Percentiles rank a stretch among this genome's conserved stretches.
These are phyloP conservation scores for Eupithecia subfuscata DNA, from an alignment of 2,888 invertebrate genomes.

Conservation along the genomic window DNA sequence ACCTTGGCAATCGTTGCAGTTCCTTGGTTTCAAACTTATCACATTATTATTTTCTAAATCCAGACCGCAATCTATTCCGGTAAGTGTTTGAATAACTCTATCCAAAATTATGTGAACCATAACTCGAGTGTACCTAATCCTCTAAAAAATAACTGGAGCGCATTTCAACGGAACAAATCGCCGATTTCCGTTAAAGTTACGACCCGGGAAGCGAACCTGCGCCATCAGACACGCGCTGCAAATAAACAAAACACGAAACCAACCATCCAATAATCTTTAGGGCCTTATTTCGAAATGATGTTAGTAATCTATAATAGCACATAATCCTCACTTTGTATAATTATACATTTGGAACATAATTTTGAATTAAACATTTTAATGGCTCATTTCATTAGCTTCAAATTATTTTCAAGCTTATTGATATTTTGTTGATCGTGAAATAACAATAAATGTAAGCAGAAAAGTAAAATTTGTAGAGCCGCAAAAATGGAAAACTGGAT, in stretches of 20 bases:
- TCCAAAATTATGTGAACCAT: conserved; percentile 26
- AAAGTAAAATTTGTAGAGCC: not conserved
- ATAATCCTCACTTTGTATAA: not conserved
- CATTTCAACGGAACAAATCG: conserved; percentile 38
- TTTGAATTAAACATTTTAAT: not conserved
- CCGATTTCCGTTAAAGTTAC: conserved; percentile 59
- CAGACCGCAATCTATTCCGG: conserved; percentile 16
- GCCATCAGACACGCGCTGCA: conserved; percentile 63
- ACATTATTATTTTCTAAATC: not conserved
- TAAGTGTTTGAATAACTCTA: conserved; percentile 15
- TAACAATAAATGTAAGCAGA: not conserved
- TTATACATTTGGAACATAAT: not conserved
- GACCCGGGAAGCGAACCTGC: conserved; percentile 71
- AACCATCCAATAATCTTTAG: conserved; percentile 21
- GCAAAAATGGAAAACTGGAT: not conserved
- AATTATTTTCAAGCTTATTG: not conserved
- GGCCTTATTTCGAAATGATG: conserved; percentile 16
- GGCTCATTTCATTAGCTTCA: not conserved
- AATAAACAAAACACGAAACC: conserved; percentile 50
- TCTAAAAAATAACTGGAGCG: conserved; percentile 35
- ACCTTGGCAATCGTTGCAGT: not conserved
- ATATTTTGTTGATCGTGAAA: not conserved
- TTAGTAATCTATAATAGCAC: conserved; percentile 21
- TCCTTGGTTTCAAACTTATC: not conserved
- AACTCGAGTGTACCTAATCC: conserved; percentile 31